phyloP scores from a whole-genome alignment of 1,140 invertebrate genomes.

The Orius insidiosus region DNA sequence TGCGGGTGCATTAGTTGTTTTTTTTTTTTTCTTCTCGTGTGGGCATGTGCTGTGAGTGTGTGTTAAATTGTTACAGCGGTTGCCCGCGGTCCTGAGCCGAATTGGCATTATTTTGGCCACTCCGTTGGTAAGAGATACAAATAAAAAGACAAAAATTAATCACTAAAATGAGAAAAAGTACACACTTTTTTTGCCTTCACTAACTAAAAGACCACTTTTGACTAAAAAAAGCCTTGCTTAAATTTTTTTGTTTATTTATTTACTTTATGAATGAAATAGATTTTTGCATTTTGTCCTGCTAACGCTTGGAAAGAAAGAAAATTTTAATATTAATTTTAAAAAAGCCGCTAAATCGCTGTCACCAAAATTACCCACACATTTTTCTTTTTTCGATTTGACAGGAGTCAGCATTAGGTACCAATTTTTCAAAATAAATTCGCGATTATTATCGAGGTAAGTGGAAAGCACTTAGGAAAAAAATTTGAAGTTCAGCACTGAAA shows the following conservation, averaged over 20 bases:
- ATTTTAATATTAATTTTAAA: too few relatives aligned
- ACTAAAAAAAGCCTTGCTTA: background rate
- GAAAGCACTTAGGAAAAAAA: too few relatives aligned
- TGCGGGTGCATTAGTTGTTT: too few relatives aligned
- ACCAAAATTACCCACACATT: too few relatives aligned
- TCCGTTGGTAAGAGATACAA: slow-evolving; percentile 61
- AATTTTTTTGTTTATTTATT: slow-evolving; percentile 6
- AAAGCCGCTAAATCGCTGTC: too few relatives aligned
- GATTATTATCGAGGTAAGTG: too few relatives aligned
- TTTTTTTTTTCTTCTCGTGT: background rate
- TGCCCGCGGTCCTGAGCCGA: slow-evolving; percentile 78
- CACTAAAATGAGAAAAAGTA: slow-evolving; percentile 5
- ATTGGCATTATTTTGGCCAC: slow-evolving; percentile 84
- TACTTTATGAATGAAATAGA: background rate
- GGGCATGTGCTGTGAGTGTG: slow-evolving; percentile 13
- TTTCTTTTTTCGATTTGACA: too few relatives aligned
- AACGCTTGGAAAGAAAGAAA: too few relatives aligned
- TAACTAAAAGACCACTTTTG: slow-evolving; percentile 1
- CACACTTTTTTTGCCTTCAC: background rate
- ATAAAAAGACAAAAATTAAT: slow-evolving; percentile 7
- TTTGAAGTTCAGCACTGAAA: too few relatives aligned
- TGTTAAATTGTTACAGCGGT: slow-evolving; percentile 51
- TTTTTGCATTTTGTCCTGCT: slow-evolving; percentile 3
- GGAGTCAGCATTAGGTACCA: too few relatives aligned
- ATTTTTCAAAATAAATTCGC: too few relatives aligned